These are phyloP conservation scores for Campylomormyrus numenius DNA, from an alignment of 2,113 vertebrate species.

Conservation along the genomic window DNA sequence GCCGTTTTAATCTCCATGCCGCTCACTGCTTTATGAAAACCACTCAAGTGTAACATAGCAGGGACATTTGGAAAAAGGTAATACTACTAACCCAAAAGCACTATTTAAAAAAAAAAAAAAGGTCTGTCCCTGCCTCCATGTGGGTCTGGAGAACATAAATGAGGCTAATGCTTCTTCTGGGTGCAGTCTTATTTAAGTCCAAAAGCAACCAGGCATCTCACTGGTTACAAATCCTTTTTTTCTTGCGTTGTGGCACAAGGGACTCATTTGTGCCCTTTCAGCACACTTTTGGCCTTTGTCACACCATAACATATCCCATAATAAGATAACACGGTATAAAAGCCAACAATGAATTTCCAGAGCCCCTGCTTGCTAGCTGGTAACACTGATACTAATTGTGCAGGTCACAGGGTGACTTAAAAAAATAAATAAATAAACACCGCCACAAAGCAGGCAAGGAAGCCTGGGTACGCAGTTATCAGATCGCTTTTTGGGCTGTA, in stretches of 20 bases:
- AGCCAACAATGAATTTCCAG: slow-evolving; percentile 7
- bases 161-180: background rate
- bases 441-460: background rate
- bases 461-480: background rate
- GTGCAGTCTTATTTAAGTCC: background rate
- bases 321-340: background rate
- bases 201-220: background rate
- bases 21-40: background rate
- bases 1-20: background rate
- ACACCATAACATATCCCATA: background rate
- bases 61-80: background rate
- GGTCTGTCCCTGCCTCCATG: background rate
- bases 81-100: background rate
- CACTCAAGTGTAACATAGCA: background rate
- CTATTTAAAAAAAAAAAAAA: background rate
- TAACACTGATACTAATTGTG: background rate
- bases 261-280: background rate
- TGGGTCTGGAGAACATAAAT: background rate
- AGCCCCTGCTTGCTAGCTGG: background rate
- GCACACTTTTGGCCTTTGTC: background rate
- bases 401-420: background rate
- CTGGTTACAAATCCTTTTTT: background rate
- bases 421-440: background rate
- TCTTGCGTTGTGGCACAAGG: background rate
- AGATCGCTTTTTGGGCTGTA: slow-evolving; percentile 8